Base-by-base conservation (phyloP, 2,797 vertebrate species). In the Parotocinclus haroldoi region DNA sequence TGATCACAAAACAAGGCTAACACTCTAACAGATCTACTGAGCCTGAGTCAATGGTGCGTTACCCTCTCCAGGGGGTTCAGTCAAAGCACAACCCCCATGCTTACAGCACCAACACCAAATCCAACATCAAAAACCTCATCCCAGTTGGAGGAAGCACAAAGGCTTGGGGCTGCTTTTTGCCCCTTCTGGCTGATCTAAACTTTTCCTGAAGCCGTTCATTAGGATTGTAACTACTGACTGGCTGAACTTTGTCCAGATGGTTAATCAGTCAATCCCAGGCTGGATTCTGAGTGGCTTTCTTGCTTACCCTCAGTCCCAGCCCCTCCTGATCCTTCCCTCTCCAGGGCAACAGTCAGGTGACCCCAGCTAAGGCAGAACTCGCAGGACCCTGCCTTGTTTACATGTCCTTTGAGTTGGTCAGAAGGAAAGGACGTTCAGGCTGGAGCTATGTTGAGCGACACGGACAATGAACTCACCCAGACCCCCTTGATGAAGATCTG, bases 401-500 rank as follows among this genome's bases (percentile, higher is more conserved):
- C 27, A 38, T 13, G 53, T 53, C 51, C 56, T 2, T 27, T 27
- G 27, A 27, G 27, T 2, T 27, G 27, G 27, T 27, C 27, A 27
- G 27, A 27, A 27, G 27, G 27, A 27, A 27, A 27, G 27, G 27
- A 27, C 27, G 27, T 27, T 27, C 37, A 61, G 45, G 17, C 19
- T 18, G 10, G 42, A 44, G 13, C 45, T 37, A 57, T 50, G 58
- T 7, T 27, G 9, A 48, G 40, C 4, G 62, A 75, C 65, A 68
- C 73, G 60, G 79, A 89, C 81, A 84, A 83, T 48, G 82, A 85
- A 38, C 91, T 93, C 67, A 91, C 87, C 0, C 90, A 93, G 83
- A 90, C 88, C 12, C 89, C 89, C 58, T 78, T 91, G 70, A 90
- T 92, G 74, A 94, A 93, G 87, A 89, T 91, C 75, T 92, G 93